Conservation (phyloP, 2,113 vertebrate species). For the Gallinago paraguaiae region DNA sequence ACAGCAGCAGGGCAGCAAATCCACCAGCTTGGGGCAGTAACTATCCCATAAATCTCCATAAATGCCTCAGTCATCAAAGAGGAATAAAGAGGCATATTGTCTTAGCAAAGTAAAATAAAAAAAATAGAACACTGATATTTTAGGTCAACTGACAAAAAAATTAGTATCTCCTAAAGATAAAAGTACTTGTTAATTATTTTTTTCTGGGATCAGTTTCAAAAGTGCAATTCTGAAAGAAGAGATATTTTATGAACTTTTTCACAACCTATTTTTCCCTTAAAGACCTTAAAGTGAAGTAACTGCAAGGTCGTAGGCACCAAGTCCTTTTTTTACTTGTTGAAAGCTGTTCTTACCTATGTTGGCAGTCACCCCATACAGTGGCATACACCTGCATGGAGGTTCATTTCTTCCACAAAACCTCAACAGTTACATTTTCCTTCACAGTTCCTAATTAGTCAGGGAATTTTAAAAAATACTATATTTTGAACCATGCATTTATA, state of each 20-base stretch:
- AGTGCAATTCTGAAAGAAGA: neutral
- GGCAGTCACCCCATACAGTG: neutral
- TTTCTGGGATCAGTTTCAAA: neutral
- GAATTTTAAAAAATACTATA: neutral
- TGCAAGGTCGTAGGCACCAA: neutral
- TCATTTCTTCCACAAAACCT: neutral
- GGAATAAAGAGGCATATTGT: neutral
- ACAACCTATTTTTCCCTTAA: neutral
- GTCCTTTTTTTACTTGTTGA: neutral
- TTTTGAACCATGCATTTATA: neutral
- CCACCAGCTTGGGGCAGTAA: neutral
- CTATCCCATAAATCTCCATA: neutral
- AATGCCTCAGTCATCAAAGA: neutral
- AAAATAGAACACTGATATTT: neutral
- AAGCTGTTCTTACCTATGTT: neutral
- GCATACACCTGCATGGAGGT: neutral
- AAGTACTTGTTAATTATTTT: constrained; percentile 3
- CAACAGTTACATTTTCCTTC: neutral
- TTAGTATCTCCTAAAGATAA: neutral
- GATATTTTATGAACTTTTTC: neutral
- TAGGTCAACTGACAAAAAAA: neutral
- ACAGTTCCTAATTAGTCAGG: neutral
- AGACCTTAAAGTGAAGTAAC: neutral
- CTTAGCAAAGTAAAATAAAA: neutral
- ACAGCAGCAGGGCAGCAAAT: neutral